Evolutionary conservation across 2,113 vertebrate species (phyloP), one percentile per base, ranked within the genome.

Genomic region (human): DNA sequence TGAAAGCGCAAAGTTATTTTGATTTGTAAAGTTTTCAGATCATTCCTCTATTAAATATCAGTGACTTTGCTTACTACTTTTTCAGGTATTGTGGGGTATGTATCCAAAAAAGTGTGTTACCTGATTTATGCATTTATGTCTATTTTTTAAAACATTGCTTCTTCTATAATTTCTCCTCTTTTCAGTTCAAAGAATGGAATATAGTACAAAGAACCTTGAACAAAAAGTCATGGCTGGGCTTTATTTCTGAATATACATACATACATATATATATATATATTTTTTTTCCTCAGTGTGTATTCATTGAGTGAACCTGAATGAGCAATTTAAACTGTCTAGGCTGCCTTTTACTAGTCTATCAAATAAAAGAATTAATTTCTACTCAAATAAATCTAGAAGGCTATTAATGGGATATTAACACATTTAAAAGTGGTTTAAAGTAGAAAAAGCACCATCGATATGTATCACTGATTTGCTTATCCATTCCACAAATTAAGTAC

Each of bases 401-500:
- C 38, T 43, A 73, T 75, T 75, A 90, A 81, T 79, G 25, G 23
- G 92, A 18, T 83, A 91, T 66, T 50, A 80, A 25, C 2, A 66
- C 4, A 93, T 27, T 85, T 84, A 4, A 88, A 94, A 90, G 16
- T 40, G 30, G 6, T 50, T 92, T 66, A 92, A 87, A 93, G 30
- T 76, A 90, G 30, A 64, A 92, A 90, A 90, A 61, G 1, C 7
- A 86, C 3, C 10, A 87, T 82, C 9, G 89, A 43, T 12, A 32
- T 82, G 68, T 59, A n/a, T 96, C 66, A 89, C 13, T 43, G 16
- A 52, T 93, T 85, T 93, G 32, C 40, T 75, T 84, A 96, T 75
- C 23, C 14, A 75, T 59, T 75, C 10, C 13, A 78, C 43, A 91
- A 92, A 78, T 76, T 90, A 94, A 80, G 22, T 90, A 25, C 23